These are phyloP conservation scores for Myripristis jacobus DNA, from an alignment of 2,797 vertebrate genomes.

Conservation along the genomic window DNA sequence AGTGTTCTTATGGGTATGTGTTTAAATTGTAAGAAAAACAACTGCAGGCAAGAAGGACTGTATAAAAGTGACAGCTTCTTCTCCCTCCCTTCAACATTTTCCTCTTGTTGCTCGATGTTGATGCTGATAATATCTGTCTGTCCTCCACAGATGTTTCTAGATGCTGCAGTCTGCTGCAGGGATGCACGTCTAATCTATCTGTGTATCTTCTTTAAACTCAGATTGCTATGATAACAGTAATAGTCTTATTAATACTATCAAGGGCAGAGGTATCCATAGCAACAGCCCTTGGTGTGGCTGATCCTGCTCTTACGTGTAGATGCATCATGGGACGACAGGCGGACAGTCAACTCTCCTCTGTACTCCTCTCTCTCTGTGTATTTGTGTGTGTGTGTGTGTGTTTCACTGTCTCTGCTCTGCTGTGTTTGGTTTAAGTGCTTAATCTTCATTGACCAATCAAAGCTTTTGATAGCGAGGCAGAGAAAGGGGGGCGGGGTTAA, in stretches of 20 bases:
- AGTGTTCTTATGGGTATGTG: not conserved
- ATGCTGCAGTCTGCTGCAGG: constrained; percentile 22
- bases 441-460: constrained; percentile 50
- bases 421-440: constrained; percentile 37
- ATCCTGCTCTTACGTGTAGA: constrained; percentile 56
- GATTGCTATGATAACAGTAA: constrained; percentile 49
- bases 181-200: constrained; percentile 33
- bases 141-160: constrained; percentile 14
- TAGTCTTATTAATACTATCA: constrained; percentile 51
- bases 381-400: constrained; percentile 25
- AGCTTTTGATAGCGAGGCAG: constrained; percentile 39
- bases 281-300: constrained; percentile 72
- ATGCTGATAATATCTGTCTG: constrained; percentile 12
- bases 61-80: constrained; percentile 24
- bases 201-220: constrained; percentile 24
- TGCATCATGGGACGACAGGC: constrained; percentile 61
- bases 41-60: not conserved
- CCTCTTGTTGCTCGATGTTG: constrained; percentile 17
- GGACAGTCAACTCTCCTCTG: constrained; percentile 23
- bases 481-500: constrained; percentile 29
- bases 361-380: constrained; percentile 29
- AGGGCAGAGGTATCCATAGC: constrained; percentile 79
- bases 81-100: constrained; percentile 6
- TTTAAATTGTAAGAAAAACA: constrained; percentile 27
- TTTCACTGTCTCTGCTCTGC: constrained; percentile 21